Percentiles rank a stretch among this genome's conserved stretches.
phyloP scores from a whole-genome alignment of 2,888 invertebrate genomes.

The Dryomyza anilis region DNA sequence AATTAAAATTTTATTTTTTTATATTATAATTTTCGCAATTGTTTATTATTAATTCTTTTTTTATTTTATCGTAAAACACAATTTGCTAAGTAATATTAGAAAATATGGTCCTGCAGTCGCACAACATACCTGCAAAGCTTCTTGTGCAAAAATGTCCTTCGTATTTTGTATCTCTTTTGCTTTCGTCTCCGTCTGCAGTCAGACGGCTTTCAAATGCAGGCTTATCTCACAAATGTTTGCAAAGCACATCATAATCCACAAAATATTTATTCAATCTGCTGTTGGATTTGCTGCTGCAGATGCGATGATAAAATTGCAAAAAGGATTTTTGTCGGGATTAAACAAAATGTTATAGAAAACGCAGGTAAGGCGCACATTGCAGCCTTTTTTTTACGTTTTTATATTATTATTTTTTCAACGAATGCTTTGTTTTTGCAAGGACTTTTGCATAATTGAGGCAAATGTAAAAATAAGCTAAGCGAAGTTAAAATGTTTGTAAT shows the following conservation, averaged over 20 bases:
- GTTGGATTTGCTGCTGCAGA: background rate
- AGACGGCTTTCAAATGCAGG: background rate
- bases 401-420: no score
- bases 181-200: background rate
- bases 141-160: background rate
- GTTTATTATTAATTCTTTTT: no score
- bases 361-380: no score
- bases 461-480: background rate
- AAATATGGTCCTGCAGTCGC: no score
- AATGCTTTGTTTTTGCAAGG: background rate
- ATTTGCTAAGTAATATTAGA: no score
- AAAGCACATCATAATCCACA: constrained; percentile 3
- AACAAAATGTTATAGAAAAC: no score
- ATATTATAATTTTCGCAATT: no score
- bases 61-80: no score
- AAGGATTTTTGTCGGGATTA: constrained; percentile 4
- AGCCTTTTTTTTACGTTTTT: no score
- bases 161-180: background rate
- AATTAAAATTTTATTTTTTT: no score
- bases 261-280: constrained; percentile 2
- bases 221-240: background rate
- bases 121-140: background rate
- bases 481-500: background rate
- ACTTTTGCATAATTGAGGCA: background rate
- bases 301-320: constrained; percentile 1